Base-by-base conservation (phyloP, 2,888 invertebrate species). In the Lottia scabra region DNA sequence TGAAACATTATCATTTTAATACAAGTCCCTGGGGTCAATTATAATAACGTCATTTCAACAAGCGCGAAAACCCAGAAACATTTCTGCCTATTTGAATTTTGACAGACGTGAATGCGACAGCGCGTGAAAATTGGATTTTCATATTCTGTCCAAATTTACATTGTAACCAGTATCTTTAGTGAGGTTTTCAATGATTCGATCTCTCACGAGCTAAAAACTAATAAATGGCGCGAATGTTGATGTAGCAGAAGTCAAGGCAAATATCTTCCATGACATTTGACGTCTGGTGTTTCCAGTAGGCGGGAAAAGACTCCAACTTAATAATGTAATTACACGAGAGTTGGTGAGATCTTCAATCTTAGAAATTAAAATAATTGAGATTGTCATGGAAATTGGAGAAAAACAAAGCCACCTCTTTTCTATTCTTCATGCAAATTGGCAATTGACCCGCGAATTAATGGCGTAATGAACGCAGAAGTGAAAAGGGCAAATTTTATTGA, bases 101-200 rank as follows among this genome's bases (percentile, higher is more conserved):
- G 56, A 56, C 56, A 56, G 56, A 56, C 56, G 23, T 43, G 13
- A 15, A 63, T 13, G 68, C 62, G 68, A 63, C 68, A 23, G 44
- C 63, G 69, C 68, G 68, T 64, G 46, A 66, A 74, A 71, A 74
- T 74, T 74, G 68, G 74, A 74, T 74, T 74, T 74, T 74, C 74
- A 74, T 74, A 74, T 74, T 71, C 66, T 71, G 74, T 66, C 71
- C 71, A 71, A 68, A 74, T 74, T 74, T 74, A 71, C 74, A 71
- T 69, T 74, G 74, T 72, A 74, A 71, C 69, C 46, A 68, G 71
- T 23, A 48, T 67, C 63, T n/a, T 46, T 48, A 23, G 23, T 23
- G 56, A 56, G 56, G 19, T 56, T 56, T 56, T 56, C 6, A 56
- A 56, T 56, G 56, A 56, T 10, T 23, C 19, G 13, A 13, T 56